Evolutionary conservation across 2,888 invertebrate genomes (phyloP).

Genomic region (Drosophila maculinotata): DNA sequence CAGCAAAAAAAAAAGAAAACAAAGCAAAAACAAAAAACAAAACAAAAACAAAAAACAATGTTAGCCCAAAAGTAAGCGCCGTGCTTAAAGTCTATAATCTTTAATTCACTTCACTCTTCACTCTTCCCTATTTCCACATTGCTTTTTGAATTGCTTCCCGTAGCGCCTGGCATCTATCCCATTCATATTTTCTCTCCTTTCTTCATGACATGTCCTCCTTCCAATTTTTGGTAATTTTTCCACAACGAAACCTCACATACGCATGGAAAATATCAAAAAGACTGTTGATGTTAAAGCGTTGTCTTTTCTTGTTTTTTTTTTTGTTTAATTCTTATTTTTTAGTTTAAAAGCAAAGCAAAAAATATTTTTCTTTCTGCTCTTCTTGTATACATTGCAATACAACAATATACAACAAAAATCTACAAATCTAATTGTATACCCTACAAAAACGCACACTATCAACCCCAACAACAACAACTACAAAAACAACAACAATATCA

Average conservation of each 20-base stretch:
- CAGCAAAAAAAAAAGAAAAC: conserved; percentile 44
- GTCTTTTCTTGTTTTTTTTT: conserved; percentile 76
- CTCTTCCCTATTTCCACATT: conserved; percentile 15
- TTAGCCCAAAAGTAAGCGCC: conserved; percentile 68
- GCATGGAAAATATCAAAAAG: conserved; percentile 82
- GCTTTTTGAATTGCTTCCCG: conserved; percentile 58
- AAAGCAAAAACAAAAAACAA: background rate
- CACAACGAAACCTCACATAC: conserved; percentile 72
- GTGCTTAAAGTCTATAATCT: conserved; percentile 49
- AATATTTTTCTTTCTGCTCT: conserved; percentile 81
- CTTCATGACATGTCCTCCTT: conserved; percentile 21
- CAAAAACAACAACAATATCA: conserved; percentile 38
- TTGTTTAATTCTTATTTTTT: conserved; percentile 73
- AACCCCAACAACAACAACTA: conserved; percentile 32
- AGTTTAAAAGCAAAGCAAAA: conserved; percentile 81
- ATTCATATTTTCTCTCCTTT: conserved; percentile 16
- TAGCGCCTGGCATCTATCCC: conserved; percentile 57
- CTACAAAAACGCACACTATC: conserved; percentile 50
- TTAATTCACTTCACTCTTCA: conserved; percentile 10
- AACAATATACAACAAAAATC: conserved; percentile 55
- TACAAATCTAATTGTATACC: conserved; percentile 62
- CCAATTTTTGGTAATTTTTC: conserved; percentile 70
- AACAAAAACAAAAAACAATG: conserved; percentile 10
- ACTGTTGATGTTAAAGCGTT: conserved; percentile 78
- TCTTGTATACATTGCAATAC: conserved; percentile 80